Base-by-base conservation (phyloP, 2,797 vertebrate species). In the Sebastiscus tertius region DNA sequence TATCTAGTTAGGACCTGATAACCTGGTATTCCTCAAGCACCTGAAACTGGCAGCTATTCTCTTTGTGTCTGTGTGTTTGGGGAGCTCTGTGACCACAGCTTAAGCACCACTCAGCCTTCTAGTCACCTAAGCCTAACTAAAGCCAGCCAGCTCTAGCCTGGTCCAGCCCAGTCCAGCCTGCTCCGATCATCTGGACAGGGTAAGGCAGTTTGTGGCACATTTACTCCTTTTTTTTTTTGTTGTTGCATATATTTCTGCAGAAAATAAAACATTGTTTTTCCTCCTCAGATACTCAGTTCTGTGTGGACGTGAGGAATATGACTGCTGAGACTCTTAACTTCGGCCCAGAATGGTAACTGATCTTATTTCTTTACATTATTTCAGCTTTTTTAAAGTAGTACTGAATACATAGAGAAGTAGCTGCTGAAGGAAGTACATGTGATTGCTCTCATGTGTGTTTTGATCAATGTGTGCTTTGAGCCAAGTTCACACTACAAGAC, bases 261-360 rank as follows among this genome's bases (percentile, higher is more conserved):
- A 29, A 59, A 46, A 2, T 22, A 4, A 63, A 42, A 6, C 7
- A 14, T 13, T 68, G 0, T 67, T 6, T 24, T 27, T 9, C 55
- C 29, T 75, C 27, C 4, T 27, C 84, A 95, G 95, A 95, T 94
- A 95, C 94, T 96, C 93, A 94, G 90, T 92, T 94, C 93, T 95
- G 86, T 95, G 93, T 89, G 91, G 95, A 96, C 93, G 93, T 92
- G 94, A 96, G 93, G 96, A 96, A 95, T 88, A 98, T 98, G 97
- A 97, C 97, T 90, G 97, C 97, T 91, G 97, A 98, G 96, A 98
- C 97, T 80, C 97, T 98, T 94, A 98, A 97, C 95, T 98, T 98
- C 93, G 97, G 97, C 94, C 97, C 97, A 89, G 97, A 98, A 96
- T 98, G 97, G 97, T 98, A 95, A 94, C 16, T 67, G 5, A 46